Percentiles rank a stretch among this genome's conserved stretches.
These are phyloP conservation scores for Strix uralensis DNA, from an alignment of 2,113 vertebrate genomes.

Conservation along the genomic window DNA sequence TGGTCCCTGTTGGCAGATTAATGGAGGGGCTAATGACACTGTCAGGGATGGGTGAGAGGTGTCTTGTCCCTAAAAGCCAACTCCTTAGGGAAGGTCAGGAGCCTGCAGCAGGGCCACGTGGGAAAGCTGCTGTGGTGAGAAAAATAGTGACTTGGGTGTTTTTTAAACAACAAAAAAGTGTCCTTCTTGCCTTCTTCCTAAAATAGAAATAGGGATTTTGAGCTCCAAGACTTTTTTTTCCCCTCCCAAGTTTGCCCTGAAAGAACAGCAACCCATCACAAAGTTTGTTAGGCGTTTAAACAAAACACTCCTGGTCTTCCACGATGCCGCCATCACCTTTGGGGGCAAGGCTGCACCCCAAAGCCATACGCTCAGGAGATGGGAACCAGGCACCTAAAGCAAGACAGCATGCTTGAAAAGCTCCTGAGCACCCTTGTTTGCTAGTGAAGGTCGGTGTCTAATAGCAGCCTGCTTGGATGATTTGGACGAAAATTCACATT, in stretches of 20 bases:
- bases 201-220: background rate
- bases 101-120: background rate
- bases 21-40: background rate
- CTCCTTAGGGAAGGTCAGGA: background rate
- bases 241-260: background rate
- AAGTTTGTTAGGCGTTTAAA: background rate
- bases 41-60: background rate
- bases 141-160: background rate
- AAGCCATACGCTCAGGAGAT: background rate
- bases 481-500: background rate
- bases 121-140: background rate
- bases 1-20: background rate
- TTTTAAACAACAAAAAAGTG: background rate
- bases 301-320: background rate
- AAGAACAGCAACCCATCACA: background rate
- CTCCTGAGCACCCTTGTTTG: background rate
- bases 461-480: background rate
- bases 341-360: background rate
- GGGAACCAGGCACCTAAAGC: background rate
- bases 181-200: background rate
- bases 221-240: background rate
- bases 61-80: background rate
- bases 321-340: fast-evolving
- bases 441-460: background rate
- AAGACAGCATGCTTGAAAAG: background rate